Conservation (phyloP, 2,113 vertebrate genomes). For the Aleadryas rufinucha region DNA sequence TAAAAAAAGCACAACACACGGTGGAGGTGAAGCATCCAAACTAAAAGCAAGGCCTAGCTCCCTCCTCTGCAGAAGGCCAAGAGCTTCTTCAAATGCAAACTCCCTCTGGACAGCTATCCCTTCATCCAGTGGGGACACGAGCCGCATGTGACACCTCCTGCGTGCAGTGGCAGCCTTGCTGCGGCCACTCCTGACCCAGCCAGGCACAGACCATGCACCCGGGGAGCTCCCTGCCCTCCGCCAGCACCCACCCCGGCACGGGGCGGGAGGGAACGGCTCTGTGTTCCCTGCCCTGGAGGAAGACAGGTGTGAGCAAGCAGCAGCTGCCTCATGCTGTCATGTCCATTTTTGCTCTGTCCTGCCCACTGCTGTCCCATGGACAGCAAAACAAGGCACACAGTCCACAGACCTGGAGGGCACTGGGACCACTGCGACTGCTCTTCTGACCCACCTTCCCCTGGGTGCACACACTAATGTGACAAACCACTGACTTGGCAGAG, state of each 20-base stretch:
- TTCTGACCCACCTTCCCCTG: background rate
- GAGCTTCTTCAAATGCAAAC: background rate
- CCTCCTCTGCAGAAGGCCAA: background rate
- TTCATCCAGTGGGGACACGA: rapidly evolving
- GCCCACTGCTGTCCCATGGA: background rate
- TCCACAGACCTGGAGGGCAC: background rate
- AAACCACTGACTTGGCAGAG: background rate
- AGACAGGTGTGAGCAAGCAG: background rate
- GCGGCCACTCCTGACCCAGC: background rate
- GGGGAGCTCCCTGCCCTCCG: background rate
- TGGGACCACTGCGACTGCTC: rapidly evolving
- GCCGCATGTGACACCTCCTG: rapidly evolving
- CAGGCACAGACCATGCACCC: rapidly evolving
- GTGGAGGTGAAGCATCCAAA: background rate
- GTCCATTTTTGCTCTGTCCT: background rate
- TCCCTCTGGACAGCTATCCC: background rate
- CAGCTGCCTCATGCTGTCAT: background rate
- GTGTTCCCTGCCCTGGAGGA: background rate
- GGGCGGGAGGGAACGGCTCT: rapidly evolving
- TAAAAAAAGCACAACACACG: background rate
- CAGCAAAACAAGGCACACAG: background rate
- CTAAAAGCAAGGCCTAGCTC: background rate
- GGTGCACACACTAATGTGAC: background rate
- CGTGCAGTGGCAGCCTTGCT: background rate
- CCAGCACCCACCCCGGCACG: background rate